Percentiles rank a stretch among this genome's conserved stretches.
These are phyloP conservation scores for Drosophila aldrichi DNA, from an alignment of 2,888 invertebrate species.

Conservation along the genomic window DNA sequence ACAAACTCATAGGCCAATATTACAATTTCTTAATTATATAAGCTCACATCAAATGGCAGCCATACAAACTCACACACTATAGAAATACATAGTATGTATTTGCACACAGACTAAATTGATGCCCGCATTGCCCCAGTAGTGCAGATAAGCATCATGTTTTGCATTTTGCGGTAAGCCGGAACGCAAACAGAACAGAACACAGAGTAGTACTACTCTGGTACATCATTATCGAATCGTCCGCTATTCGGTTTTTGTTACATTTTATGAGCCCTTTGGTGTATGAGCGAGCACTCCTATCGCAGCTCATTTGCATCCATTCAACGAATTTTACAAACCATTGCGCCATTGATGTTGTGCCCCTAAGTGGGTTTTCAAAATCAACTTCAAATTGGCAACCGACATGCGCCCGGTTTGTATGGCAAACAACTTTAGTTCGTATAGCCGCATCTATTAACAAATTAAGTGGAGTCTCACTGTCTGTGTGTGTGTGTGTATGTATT, in stretches of 20 bases:
- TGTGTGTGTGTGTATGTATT: neutral
- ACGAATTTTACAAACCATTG: conserved; percentile 39
- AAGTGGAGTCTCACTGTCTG: conserved; percentile 40
- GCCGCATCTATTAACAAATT: conserved; percentile 59
- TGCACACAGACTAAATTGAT: neutral
- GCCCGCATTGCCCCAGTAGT: neutral
- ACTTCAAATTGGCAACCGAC: conserved; percentile 47
- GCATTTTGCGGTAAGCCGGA: conserved; percentile 9
- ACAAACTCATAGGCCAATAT: neutral
- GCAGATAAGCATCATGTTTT: conserved; percentile 2
- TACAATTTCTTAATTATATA: conserved; percentile 8
- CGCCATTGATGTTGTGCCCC: conserved; percentile 20
- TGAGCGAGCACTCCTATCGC: conserved; percentile 7
- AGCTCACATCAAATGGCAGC: neutral
- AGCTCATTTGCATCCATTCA: conserved; percentile 46
- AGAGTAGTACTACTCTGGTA: neutral
- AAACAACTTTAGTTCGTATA: conserved; percentile 42
- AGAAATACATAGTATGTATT: neutral
- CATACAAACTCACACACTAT: neutral
- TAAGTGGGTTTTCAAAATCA: conserved; percentile 48
- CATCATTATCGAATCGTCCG: conserved; percentile 14
- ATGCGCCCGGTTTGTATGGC: conserved; percentile 33
- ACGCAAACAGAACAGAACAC: neutral
- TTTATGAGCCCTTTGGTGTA: conserved; percentile 15
- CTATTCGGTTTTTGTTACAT: conserved; percentile 5